Evolutionary conservation across 2,113 vertebrate species (phyloP), one percentile per base, ranked within the genome.

Genomic region (Urocynchramus pylzowi): DNA sequence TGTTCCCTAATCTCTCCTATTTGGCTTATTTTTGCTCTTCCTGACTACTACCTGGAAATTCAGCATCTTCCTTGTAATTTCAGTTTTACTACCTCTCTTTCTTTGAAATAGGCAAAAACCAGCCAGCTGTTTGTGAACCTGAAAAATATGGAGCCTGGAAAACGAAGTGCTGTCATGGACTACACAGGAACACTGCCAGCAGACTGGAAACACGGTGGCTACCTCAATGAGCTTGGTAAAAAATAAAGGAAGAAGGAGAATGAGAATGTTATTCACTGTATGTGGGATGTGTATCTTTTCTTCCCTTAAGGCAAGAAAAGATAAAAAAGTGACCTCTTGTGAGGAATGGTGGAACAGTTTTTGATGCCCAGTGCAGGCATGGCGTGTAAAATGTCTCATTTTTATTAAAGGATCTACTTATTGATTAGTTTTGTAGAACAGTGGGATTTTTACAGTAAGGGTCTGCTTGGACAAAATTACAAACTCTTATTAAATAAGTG

Each of bases 131-230:
- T 99, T 97, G 98, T 98, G 82, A 99, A 98, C 71, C 90, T 99
- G 84, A 99, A 99, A 95, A 99, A 98, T 18, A 56, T 97, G 80
- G 98, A 98, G 89, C 98, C 98, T 42, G 98, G 98, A 70, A 99
- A 99, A 93, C 94, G 98, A 89, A 96, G 93, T 22, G 93, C 97
- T 0, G 20, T 97, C 44, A 86, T 96, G 60, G 98, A 98, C 68
- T 98, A 98, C 87, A 98, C 98, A 1, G 99, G 98, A 61, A 99
- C 99, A 0, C 96, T 99, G 74, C 99, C 99, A 9, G 98, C 99
- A 4, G 99, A 99, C 96, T 99, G 99, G 99, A 99, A 99, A 88
- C 99, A 99, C 1, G 98, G 98, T 1, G 98, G 98, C 93, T 98
- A 98, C 97, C 98, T 99, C 89, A 99, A 98, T 63, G 99, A 99